Base-by-base conservation (phyloP, 2,113 vertebrate species). In the Syngnathoides biaculeatus region DNA sequence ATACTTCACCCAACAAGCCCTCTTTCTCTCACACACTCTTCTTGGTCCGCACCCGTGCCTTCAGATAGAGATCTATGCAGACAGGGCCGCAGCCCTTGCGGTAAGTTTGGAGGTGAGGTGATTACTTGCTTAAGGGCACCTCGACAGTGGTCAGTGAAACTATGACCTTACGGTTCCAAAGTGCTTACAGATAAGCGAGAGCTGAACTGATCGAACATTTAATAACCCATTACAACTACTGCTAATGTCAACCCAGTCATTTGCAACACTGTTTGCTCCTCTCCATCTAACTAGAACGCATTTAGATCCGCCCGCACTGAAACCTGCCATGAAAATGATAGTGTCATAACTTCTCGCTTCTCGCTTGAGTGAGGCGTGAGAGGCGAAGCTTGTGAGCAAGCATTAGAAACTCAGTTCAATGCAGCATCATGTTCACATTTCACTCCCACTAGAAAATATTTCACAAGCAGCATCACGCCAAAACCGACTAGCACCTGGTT, bases 371-470 rank as follows among this genome's bases (percentile, higher is more conserved):
- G 61, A 72, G 52, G 20, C 52, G 64, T 70, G 73, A 68, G 57
- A 77, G 75, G 61, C 71, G 13, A 9, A 77, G 55, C 52, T 65
- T 48, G 52, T 75, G 70, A 77, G 63, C 30, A 77, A 64, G 65
- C 67, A 72, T 77, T 59, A 73, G 50, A 78, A 74, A 69, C 39
- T 72, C 64, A 72, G 79, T 73, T 74, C 77, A 77, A 77, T 59
- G 48, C 78, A 65, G 14, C 69, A 68, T 68, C 68, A 74, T 63
- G 56, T 60, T 67, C 58, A 48, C 52, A 69, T 50, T 50, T 47
- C 64, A 68, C 55, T 45, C 55, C 13, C 43, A 69, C 45, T 43
- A 45, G 62, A 30, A 62, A 75, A 66, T 48, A 53, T 48, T 61
- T 73, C 47, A 71, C 67, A 62, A 68, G 56, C 72, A 72, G 20